Conservation (phyloP, 1,140 invertebrate species). For the Leptinotarsa texana region DNA sequence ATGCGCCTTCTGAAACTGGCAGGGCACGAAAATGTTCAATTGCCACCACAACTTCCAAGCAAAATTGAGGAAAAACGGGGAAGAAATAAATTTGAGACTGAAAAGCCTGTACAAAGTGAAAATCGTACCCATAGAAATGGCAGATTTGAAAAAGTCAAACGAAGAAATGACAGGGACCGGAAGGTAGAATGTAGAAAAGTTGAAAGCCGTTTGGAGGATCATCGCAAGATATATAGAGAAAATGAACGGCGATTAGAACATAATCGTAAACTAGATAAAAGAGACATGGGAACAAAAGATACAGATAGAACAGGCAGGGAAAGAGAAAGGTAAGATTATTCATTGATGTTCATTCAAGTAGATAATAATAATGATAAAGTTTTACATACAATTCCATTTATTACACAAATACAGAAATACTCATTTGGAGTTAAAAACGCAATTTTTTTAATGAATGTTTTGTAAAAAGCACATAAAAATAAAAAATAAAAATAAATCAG, state of each 20-base stretch:
- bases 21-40: slow-evolving; percentile 30
- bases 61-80: slow-evolving; percentile 34
- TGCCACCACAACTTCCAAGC: slow-evolving; percentile 8
- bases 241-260: not conserved
- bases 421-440: too few relatives aligned
- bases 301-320: not conserved
- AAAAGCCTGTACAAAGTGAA: slow-evolving; percentile 40
- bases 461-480: too few relatives aligned
- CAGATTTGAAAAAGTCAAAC: slow-evolving; percentile 27
- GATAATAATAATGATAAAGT: too few relatives aligned
- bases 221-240: slow-evolving; percentile 4
- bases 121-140: slow-evolving; percentile 21
- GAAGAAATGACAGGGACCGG: slow-evolving; percentile 3
- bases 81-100: slow-evolving; percentile 50
- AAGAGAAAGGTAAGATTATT: not conserved
- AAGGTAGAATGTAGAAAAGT: slow-evolving; percentile 17
- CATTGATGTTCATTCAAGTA: too few relatives aligned
- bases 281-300: not conserved
- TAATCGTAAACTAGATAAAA: not conserved
- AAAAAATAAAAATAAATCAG: too few relatives aligned
- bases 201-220: not conserved
- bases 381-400: too few relatives aligned
- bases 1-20: slow-evolving; percentile 35
- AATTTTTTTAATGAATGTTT: too few relatives aligned
- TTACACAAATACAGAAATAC: too few relatives aligned